phyloP scores from a whole-genome alignment of 2,113 vertebrate genomes.

The Dicerorhinus sumatrensis region DNA sequence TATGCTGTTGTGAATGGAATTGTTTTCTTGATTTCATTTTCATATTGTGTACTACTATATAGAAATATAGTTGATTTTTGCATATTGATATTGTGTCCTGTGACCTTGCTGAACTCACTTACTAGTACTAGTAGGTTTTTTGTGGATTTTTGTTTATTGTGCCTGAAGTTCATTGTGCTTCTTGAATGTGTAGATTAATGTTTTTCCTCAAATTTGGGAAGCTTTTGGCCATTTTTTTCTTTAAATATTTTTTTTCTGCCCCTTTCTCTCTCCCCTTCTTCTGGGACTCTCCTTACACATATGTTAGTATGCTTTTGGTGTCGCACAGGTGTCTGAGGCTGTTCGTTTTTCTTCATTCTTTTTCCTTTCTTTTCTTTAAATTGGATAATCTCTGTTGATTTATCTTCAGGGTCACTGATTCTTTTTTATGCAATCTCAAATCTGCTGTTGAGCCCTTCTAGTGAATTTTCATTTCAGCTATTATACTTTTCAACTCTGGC shows the following conservation, averaged over 20 bases:
- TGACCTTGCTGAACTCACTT: conserved; percentile 31
- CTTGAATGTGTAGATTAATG: background rate
- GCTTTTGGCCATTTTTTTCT: background rate
- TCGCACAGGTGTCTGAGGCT: background rate
- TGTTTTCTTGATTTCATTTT: conserved; percentile 33
- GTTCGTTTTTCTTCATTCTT: background rate
- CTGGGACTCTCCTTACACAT: background rate
- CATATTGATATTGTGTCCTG: background rate
- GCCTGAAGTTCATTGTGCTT: background rate
- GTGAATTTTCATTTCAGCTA: background rate
- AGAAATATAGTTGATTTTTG: background rate
- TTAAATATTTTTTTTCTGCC: background rate
- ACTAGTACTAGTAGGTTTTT: background rate
- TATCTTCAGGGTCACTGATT: background rate
- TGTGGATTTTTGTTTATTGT: background rate
- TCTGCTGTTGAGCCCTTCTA: background rate
- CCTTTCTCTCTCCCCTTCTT: background rate
- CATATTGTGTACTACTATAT: background rate
- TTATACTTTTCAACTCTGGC: background rate
- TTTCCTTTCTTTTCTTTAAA: background rate
- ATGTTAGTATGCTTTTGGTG: background rate
- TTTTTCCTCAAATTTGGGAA: background rate
- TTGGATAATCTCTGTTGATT: background rate
- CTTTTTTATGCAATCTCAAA: background rate
- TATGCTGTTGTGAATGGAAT: background rate